Evolutionary conservation across 2,113 vertebrate species (phyloP).

Genomic region (Sturnira hondurensis): DNA sequence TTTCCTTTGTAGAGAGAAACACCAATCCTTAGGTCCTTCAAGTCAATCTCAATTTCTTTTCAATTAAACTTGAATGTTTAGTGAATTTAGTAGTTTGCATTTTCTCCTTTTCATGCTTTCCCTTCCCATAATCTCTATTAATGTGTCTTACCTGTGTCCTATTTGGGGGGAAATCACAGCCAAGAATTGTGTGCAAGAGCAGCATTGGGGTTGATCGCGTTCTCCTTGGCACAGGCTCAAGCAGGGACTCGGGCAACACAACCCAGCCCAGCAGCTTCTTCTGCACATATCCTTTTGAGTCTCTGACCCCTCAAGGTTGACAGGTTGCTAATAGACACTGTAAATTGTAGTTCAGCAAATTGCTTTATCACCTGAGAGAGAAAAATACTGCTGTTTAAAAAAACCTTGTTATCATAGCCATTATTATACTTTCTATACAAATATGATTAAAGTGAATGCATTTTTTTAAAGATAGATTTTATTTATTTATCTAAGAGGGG

Average conservation of each 20-base stretch:
- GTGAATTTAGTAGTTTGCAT: neutral
- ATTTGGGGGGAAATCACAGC: neutral
- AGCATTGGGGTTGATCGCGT: neutral
- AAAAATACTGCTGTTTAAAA: slow-evolving; percentile 37
- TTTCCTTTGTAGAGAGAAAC: slow-evolving; percentile 27
- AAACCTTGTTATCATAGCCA: neutral
- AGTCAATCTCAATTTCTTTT: neutral
- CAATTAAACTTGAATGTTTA: neutral
- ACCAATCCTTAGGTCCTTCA: neutral
- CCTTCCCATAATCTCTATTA: slow-evolving; percentile 14
- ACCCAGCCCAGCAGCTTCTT: neutral
- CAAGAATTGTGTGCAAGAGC: neutral
- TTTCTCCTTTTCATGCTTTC: neutral
- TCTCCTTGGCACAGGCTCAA: neutral
- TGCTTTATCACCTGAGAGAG: slow-evolving; percentile 28
- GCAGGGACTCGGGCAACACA: neutral
- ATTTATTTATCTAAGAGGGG: no score
- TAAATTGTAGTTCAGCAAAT: neutral
- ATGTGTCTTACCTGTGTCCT: neutral
- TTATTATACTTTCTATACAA: slow-evolving; percentile 11
- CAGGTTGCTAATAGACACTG: slow-evolving; percentile 21
- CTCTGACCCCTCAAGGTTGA: neutral
- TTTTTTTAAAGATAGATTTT: no score
- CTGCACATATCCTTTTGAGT: neutral
- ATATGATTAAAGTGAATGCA: neutral